These are phyloP conservation scores for Drosophila lacteicornis DNA, from an alignment of 1,140 invertebrate genomes.

Conservation along the genomic window DNA sequence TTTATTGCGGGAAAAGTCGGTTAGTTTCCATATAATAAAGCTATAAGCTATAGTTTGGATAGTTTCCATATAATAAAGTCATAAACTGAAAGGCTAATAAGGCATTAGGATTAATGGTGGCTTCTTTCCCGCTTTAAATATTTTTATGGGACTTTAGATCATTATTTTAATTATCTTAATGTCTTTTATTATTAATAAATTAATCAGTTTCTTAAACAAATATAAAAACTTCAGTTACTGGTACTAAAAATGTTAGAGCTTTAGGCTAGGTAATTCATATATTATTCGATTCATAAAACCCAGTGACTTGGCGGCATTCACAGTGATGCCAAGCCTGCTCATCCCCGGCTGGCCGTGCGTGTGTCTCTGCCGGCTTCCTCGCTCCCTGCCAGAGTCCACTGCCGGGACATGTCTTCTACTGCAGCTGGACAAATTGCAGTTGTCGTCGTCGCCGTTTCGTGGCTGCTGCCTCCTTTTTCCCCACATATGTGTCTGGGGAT, in stretches of 20 bases:
- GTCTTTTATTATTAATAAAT: neutral
- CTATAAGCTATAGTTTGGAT: neutral
- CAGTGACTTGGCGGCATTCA: constrained; percentile 19
- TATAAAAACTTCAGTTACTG: neutral
- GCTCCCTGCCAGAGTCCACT: constrained; percentile 22
- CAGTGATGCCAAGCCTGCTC: constrained; percentile 25
- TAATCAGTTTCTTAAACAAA: neutral
- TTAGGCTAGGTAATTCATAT: neutral
- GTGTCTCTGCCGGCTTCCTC: constrained; percentile 25
- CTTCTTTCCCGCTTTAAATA: neutral
- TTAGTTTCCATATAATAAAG: constrained; percentile 9
- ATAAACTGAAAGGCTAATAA: neutral
- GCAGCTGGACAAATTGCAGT: constrained; percentile 81
- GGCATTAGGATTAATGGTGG: neutral
- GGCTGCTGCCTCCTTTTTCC: constrained; percentile 55
- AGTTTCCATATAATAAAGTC: neutral
- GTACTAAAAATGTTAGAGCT: neutral
- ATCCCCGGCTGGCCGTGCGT: constrained; percentile 51
- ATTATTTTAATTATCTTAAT: neutral
- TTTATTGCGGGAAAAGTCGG: constrained; percentile 1
- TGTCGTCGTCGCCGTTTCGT: constrained; percentile 65
- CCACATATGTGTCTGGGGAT: constrained; percentile 38
- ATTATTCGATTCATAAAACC: neutral
- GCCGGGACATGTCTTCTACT: constrained; percentile 42
- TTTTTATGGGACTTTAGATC: neutral